Evolutionary conservation across 2,888 invertebrate species (phyloP).

Genomic region (Zhengitettix transpicula): DNA sequence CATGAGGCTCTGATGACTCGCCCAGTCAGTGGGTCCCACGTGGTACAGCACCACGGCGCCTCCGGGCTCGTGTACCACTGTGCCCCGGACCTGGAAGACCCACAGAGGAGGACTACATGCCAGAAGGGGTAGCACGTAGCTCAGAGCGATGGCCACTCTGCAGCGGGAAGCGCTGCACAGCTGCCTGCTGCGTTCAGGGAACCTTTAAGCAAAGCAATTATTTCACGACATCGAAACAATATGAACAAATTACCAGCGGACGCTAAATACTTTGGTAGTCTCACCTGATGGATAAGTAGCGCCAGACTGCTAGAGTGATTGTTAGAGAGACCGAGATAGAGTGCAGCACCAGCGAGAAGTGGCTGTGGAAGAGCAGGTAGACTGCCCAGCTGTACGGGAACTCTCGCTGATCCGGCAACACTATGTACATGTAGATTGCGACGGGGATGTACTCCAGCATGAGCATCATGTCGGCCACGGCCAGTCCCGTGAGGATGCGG

Average conservation of each 20-base stretch:
- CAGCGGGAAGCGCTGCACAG: not conserved
- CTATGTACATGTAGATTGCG: constrained; percentile 62
- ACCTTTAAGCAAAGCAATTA: not conserved
- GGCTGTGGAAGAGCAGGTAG: constrained; percentile 78
- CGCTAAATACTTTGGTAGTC: no score
- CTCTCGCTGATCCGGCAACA: constrained; percentile 11
- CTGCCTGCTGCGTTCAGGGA: not conserved
- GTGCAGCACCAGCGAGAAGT: constrained; percentile 74
- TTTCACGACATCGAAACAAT: no score
- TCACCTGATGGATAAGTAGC: constrained; percentile 58
- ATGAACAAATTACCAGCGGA: no score
- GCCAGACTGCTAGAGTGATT: constrained; percentile 81
- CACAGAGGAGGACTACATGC: not conserved
- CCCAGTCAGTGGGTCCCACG: constrained; percentile 11
- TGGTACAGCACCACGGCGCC: constrained; percentile 19
- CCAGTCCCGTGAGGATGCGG: constrained; percentile 75
- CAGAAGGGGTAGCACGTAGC: not conserved
- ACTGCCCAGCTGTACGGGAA: constrained; percentile 53
- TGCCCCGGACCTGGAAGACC: not conserved
- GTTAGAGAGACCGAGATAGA: constrained; percentile 89
- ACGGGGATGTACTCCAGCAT: constrained; percentile 91
- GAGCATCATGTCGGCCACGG: constrained; percentile 83
- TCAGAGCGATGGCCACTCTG: not conserved
- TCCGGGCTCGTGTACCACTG: not conserved
- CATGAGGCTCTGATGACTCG: constrained; percentile 20